Evolutionary conservation across 2,888 invertebrate genomes (phyloP).

Genomic region (Pristionchus exspectatus): DNA sequence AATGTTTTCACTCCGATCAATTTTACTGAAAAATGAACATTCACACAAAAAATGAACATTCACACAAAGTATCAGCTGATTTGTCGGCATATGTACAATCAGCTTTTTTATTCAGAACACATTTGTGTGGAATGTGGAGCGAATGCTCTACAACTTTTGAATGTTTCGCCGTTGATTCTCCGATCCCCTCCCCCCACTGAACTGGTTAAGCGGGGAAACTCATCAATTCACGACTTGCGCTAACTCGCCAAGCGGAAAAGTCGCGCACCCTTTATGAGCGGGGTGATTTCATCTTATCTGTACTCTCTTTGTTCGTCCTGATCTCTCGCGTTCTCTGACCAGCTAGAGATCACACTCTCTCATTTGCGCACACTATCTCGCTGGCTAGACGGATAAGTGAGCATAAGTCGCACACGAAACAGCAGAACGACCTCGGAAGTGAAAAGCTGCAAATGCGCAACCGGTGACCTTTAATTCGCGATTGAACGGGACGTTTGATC

Average conservation of each 20-base stretch:
- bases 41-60: background rate
- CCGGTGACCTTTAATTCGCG: background rate
- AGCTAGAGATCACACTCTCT: background rate
- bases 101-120: too few species aligned
- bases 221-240: conserved; percentile 16
- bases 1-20: background rate
- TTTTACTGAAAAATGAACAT: background rate
- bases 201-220: conserved; percentile 23
- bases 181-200: background rate
- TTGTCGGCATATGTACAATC: background rate
- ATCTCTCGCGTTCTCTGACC: background rate
- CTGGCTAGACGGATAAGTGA: background rate
- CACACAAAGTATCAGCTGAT: background rate
- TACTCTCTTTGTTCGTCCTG: background rate
- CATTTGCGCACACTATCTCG: too few species aligned
- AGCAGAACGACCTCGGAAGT: background rate
- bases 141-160: background rate
- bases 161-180: background rate
- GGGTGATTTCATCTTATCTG: background rate
- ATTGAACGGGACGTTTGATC: background rate
- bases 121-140: too few species aligned
- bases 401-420: background rate
- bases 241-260: background rate
- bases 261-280: background rate
- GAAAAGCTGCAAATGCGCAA: background rate